A percentile compares a stretch with the other conserved stretches of the same genome.
Evolutionary conservation across 2,113 vertebrate species (phyloP).

Genomic region (Phodopus roborovskii): DNA sequence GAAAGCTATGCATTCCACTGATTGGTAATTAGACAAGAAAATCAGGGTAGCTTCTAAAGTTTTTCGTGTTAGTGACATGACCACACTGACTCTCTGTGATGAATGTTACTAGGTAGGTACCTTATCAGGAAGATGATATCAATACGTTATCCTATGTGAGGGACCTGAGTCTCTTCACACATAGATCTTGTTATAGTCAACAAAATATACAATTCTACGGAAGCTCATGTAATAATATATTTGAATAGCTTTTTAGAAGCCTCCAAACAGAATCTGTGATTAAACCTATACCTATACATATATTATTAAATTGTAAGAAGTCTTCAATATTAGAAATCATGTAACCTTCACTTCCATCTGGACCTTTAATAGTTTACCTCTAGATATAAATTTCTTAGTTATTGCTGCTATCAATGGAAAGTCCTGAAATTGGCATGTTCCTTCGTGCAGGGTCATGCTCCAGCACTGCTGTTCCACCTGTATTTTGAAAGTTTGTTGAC

Average conservation of each 20-base stretch:
- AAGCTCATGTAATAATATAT: constrained; percentile 17
- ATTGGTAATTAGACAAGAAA: neutral
- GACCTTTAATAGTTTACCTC: neutral
- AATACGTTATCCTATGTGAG: constrained; percentile 48
- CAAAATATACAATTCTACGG: constrained; percentile 12
- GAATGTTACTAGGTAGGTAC: neutral
- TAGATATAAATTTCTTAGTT: neutral
- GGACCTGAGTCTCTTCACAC: constrained; percentile 43
- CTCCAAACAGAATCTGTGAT: constrained; percentile 44
- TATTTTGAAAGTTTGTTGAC: neutral
- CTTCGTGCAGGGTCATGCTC: neutral
- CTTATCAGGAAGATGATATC: constrained; percentile 29
- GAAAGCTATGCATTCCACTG: neutral
- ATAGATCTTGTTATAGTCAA: constrained; percentile 38
- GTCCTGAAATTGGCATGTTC: neutral
- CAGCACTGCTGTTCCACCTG: neutral
- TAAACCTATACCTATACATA: neutral
- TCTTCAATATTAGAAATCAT: constrained; percentile 2
- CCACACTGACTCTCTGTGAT: constrained; percentile 3
- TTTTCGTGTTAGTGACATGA: constrained; percentile 28
- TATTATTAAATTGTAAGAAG: constrained; percentile 42
- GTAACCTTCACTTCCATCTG: neutral
- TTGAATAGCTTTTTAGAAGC: constrained; percentile 29
- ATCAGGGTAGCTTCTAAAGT: neutral
- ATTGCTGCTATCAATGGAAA: neutral